Base-by-base conservation (phyloP, 1,140 invertebrate genomes). In the Druon quercuslanigerum region DNA sequence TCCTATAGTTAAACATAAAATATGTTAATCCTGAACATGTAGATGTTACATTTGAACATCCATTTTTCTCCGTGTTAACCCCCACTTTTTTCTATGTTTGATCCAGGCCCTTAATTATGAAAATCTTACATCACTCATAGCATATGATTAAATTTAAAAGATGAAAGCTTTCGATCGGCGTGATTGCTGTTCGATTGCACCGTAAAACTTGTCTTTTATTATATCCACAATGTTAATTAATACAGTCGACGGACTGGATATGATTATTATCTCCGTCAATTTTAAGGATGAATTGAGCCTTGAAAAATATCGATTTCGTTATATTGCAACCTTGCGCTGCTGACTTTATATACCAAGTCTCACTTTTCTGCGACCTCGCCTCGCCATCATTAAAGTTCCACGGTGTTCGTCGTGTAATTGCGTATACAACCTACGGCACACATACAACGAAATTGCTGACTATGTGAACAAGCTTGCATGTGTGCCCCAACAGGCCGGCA, bases 371-470 rank as follows among this genome's bases (percentile, higher is more conserved):
- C 60, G 60, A 66, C 60, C 60, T 66, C 60, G 60, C 60, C 60
- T 46, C 14, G 60, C 60, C 60, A 66, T 84, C 79, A 82, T 83
- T 78, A 82, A 72, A 71, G 71, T 76, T 78, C 60, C 20, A 50
- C 60, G 60, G 71, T 56, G 66, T 72, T 51, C 70, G 51, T 51
- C 20, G 75, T 52, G 74, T 76, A 78, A 83, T 77, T 80, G 71
- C 75, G 71, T 73, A 46, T 74, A 17, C 52, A 54, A 54, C 52
- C n/a, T 54, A 54, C 60, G 14, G 60, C 50, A 76, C 50, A 57
- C 46, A 71, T 51, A 75, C 33, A 60, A 54, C 72, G 56, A 60
- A 66, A 13, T 17, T 20, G 20, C 16, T 46, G 9, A 71, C n/a
- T 20, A 50, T 57, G 74, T 60, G 71, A 72, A 73, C 72, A 54